A percentile compares a stretch with the other conserved stretches of the same genome.
These are phyloP conservation scores for Tiphia femorata DNA, from an alignment of 2,888 invertebrate species.

Conservation along the genomic window DNA sequence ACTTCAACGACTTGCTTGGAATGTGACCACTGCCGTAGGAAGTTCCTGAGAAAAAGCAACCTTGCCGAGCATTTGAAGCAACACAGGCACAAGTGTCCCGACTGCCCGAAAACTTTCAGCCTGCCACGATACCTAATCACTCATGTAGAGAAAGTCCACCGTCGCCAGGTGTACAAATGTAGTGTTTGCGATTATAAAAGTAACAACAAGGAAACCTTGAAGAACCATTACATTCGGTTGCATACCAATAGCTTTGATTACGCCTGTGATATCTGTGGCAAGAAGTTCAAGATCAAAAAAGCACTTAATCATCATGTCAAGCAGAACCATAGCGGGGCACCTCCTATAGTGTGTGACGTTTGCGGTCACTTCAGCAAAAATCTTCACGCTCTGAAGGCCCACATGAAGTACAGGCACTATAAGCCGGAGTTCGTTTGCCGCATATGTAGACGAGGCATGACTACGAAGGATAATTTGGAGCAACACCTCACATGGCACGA, in stretches of 20 bases:
- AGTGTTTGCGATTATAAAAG: conserved; percentile 52
- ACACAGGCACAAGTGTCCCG: conserved; percentile 33
- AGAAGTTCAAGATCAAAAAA: conserved; percentile 52
- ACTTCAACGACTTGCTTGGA: conserved; percentile 27
- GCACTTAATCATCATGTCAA: conserved; percentile 52
- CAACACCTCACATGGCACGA: conserved; percentile 53
- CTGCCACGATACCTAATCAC: conserved; percentile 30
- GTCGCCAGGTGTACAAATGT: conserved; percentile 40
- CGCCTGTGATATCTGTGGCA: conserved; percentile 49
- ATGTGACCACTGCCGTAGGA: conserved; percentile 48
- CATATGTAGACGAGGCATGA: conserved; percentile 54
- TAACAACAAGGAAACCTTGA: conserved; percentile 50
- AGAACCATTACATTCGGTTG: conserved; percentile 49
- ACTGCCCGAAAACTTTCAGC: conserved; percentile 39
- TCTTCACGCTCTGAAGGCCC: conserved; percentile 51
- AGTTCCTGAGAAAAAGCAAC: conserved; percentile 43
- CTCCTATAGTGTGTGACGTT: conserved; percentile 54
- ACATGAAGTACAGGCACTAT: conserved; percentile 53
- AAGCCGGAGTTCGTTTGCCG: conserved; percentile 49
- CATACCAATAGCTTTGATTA: conserved; percentile 50
- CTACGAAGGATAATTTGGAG: conserved; percentile 49
- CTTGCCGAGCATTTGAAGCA: conserved; percentile 42
- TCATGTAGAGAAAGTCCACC: conserved; percentile 40
- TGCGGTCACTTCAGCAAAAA: conserved; percentile 54
- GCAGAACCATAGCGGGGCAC: conserved; percentile 45